Evolutionary conservation across 1,140 invertebrate genomes (phyloP), one percentile per base, ranked within the genome.

Genomic region (Cotesia vestalis): DNA sequence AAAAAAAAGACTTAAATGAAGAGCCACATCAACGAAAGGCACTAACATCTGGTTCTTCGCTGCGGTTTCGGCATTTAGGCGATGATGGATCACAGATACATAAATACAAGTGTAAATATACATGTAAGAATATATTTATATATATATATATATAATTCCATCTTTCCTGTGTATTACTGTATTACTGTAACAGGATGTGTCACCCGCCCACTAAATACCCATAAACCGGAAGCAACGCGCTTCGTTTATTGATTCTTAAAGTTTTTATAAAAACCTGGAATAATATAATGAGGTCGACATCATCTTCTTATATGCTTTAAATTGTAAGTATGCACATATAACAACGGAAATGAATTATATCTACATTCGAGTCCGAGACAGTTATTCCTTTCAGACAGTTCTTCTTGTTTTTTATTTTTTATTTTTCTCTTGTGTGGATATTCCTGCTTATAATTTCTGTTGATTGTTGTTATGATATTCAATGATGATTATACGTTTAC

Each of bases 31-130:
- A 63, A 27, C 27, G 27, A 27, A 27, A 72, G 70, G 40, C 11
- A 66, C 59, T 57, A 73, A 74, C 75, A 76, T 76, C 75, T 76
- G 75, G 75, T 27, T 27, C 27, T 27, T 27, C 27, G 27, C 73
- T 74, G 75, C 57, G 75, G 75, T 74, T 76, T 76, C 59, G 64
- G 66, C 73, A 67, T 76, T 74, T 72, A 76, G 71, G 72, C 75
- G 69, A 76, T 76, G 70, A 74, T 70, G 66, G 61, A 74, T 66
- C 75, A 61, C 72, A 72, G 55, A 55, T 67, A 46, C 11, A 2
- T 46, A 46, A 9, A 46, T 46, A 46, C 11, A 46, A 9, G 38
- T 40, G 9, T 40, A 40, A 8, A 40, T 40, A 5, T 9, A 40
- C 9, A 69, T 75, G 71, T 36, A 59, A 2, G 27, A 27, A 27